These are phyloP conservation scores for Anhinga rufa DNA, from an alignment of 2,113 vertebrate genomes.

Conservation along the genomic window DNA sequence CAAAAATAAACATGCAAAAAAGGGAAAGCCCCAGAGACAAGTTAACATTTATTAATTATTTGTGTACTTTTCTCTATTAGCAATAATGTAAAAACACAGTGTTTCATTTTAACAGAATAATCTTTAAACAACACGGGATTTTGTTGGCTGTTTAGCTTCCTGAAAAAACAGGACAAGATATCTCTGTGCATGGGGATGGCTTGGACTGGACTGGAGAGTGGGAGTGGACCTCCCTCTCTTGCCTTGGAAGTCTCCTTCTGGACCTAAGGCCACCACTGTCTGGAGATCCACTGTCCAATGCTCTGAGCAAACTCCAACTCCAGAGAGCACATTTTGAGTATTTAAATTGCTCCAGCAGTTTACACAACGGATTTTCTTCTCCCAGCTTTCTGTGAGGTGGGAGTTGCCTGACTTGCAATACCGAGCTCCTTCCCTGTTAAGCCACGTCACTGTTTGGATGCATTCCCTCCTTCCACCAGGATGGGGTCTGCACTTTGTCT, in stretches of 20 bases:
- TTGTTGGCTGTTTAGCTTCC: neutral
- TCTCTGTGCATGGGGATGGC: neutral
- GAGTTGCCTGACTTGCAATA: neutral
- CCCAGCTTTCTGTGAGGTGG: accelerated
- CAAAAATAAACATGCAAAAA: constrained; percentile 35
- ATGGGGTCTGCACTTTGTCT: accelerated
- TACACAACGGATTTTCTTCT: neutral
- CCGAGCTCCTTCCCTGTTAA: neutral
- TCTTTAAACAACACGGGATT: neutral
- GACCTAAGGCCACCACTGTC: neutral
- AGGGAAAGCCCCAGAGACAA: neutral
- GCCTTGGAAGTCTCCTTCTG: neutral
- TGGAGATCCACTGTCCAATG: neutral
- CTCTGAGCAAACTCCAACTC: neutral
- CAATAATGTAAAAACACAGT: neutral
- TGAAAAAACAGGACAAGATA: neutral
- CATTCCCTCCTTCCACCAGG: neutral
- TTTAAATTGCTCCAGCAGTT: neutral
- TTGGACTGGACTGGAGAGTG: neutral
- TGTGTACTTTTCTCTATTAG: neutral
- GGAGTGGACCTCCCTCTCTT: neutral
- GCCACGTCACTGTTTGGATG: neutral
- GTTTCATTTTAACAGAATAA: neutral
- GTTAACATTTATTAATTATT: constrained; percentile 32
- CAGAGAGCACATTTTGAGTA: neutral